Evolutionary conservation across 2,113 vertebrate genomes (phyloP).

Genomic region (Arvicanthis niloticus): DNA sequence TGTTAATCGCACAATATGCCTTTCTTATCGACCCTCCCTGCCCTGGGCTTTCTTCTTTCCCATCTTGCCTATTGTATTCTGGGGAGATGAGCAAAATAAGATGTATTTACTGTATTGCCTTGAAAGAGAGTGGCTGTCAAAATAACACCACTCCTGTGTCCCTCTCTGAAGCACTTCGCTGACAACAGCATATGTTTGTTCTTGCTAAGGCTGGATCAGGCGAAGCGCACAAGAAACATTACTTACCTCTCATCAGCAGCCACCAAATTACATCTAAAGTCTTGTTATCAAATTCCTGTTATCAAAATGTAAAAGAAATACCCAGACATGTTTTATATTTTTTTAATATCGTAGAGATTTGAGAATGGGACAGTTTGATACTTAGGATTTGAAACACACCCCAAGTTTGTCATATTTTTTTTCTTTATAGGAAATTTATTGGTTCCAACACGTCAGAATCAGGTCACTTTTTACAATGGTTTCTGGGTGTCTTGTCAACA

Average conservation of each 20-base stretch:
- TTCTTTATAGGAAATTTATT: slow-evolving; percentile 30
- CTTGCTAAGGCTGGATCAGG: background rate
- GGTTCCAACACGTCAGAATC: background rate
- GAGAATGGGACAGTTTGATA: background rate
- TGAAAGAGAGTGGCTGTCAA: slow-evolving; percentile 66
- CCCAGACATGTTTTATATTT: background rate
- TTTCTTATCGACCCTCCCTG: slow-evolving; percentile 45
- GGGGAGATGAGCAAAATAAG: slow-evolving; percentile 56
- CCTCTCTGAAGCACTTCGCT: slow-evolving; percentile 58
- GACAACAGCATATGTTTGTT: slow-evolving; percentile 61
- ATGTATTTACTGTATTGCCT: slow-evolving; percentile 61
- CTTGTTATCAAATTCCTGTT: slow-evolving; percentile 13
- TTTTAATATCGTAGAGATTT: slow-evolving; percentile 8
- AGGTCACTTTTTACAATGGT: slow-evolving; percentile 21
- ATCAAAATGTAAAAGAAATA: slow-evolving; percentile 24
- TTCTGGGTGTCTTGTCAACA: slow-evolving; percentile 2
- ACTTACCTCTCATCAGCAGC: slow-evolving; percentile 25
- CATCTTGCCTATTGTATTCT: slow-evolving; percentile 52
- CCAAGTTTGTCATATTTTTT: background rate
- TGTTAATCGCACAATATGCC: slow-evolving; percentile 60
- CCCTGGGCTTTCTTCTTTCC: slow-evolving; percentile 38
- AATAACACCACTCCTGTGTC: slow-evolving; percentile 46
- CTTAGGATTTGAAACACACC: background rate
- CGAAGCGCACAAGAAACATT: background rate
- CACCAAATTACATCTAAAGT: slow-evolving; percentile 33